phyloP scores from a whole-genome alignment of 2,797 vertebrate genomes.

The Onychomys arenicola region DNA sequence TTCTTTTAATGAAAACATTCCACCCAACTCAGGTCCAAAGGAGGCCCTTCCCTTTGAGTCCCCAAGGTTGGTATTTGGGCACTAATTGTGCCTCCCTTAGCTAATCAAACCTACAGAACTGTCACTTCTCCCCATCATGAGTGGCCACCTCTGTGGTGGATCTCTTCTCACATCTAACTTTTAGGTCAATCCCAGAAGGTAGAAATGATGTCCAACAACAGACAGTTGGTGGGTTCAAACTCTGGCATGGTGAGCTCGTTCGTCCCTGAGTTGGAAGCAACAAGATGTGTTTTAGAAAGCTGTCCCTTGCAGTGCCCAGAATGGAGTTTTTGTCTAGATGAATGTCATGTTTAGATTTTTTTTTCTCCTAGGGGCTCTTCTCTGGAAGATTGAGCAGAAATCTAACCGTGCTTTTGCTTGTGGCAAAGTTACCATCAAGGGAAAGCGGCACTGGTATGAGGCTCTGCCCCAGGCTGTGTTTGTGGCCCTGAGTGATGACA shows the following conservation, averaged over 20 bases:
- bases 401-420: constrained; percentile 96
- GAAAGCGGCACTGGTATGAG: constrained; percentile 98
- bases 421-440: constrained; percentile 95
- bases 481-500: constrained; percentile 95
- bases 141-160: fast-evolving
- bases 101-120: fast-evolving
- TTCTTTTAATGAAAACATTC: neutral
- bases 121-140: neutral
- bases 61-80: neutral
- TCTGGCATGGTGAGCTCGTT: fast-evolving
- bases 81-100: neutral
- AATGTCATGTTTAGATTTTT: neutral
- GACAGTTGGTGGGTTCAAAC: neutral
- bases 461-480: constrained; percentile 94
- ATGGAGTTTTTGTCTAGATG: neutral
- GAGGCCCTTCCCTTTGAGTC: neutral
- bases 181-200: neutral
- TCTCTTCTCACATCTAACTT: neutral
- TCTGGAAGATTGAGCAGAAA: constrained; percentile 99
- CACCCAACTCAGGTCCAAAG: neutral
- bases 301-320: neutral
- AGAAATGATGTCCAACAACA: neutral
- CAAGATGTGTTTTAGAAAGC: neutral
- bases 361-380: constrained; percentile 90
- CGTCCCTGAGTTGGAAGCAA: neutral